A percentile compares a stretch with the other conserved stretches of the same genome.
phyloP scores from a whole-genome alignment of 2,888 invertebrate species.

The Andrena haemorrhoa region DNA sequence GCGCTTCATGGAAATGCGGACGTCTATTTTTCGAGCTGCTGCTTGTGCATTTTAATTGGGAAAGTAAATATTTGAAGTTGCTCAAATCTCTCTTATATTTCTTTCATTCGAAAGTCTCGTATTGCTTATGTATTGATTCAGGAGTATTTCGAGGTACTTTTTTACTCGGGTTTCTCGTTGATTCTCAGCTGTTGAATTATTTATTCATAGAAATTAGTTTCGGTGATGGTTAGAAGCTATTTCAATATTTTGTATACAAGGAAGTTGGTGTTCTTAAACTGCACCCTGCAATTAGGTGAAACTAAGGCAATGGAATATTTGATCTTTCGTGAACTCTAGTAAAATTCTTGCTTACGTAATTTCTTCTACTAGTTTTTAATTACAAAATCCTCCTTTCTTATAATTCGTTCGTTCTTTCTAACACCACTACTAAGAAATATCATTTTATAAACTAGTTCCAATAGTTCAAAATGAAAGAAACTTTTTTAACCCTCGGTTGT shows the following conservation, averaged over 20 bases:
- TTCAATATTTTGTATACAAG: slow-evolving; percentile 2
- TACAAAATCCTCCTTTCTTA: too few relatives aligned
- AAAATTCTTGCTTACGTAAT: not conserved
- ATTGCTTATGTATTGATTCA: not conserved
- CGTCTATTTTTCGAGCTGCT: not conserved
- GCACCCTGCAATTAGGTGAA: not conserved
- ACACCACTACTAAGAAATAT: not conserved
- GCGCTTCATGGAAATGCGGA: slow-evolving; percentile 8
- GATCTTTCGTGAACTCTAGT: not conserved
- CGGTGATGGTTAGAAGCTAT: not conserved
- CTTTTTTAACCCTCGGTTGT: too few relatives aligned
- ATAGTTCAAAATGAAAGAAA: too few relatives aligned
- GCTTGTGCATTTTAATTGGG: not conserved
- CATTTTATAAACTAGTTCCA: too few relatives aligned
- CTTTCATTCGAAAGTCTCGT: not conserved
- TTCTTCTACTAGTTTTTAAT: not conserved
- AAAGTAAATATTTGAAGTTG: not conserved
- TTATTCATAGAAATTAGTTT: slow-evolving; percentile 9
- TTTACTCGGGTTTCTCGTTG: not conserved
- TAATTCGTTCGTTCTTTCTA: not conserved
- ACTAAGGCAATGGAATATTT: not conserved
- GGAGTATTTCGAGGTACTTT: not conserved
- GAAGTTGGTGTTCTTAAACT: not conserved
- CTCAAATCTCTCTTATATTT: not conserved
- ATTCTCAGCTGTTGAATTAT: slow-evolving; percentile 7